A percentile compares a stretch with the other conserved stretches of the same genome.
phyloP scores from a whole-genome alignment of 1,140 invertebrate genomes.

The Dryas iulia region DNA sequence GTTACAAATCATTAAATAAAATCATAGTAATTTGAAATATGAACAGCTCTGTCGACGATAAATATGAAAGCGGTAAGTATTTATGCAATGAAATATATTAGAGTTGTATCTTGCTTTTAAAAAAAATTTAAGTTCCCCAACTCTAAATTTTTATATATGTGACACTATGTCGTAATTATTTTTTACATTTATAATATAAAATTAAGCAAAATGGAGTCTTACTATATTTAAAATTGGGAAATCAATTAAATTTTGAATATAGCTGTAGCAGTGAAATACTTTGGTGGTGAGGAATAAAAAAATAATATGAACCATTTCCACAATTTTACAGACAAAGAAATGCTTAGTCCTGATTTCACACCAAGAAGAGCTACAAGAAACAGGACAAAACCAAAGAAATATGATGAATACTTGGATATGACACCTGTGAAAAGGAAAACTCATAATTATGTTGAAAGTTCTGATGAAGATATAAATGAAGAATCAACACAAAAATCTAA shows the following conservation, averaged over 20 bases:
- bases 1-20: background rate
- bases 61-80: background rate
- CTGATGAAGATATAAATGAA: constrained; percentile 42
- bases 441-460: constrained; percentile 39
- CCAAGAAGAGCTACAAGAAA: constrained; percentile 52
- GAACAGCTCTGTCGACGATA: background rate
- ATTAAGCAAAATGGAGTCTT: no score
- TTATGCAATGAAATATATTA: no score
- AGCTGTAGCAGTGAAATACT: no score
- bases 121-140: no score
- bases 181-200: no score
- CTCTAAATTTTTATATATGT: no score
- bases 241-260: no score
- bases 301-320: background rate
- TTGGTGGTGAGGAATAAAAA: no score
- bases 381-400: constrained; percentile 62
- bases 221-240: no score
- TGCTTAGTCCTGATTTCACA: constrained; percentile 26
- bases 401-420: constrained; percentile 57
- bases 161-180: no score
- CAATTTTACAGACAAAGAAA: background rate
- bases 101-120: no score
- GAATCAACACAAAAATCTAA: constrained; percentile 51
- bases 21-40: background rate
- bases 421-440: constrained; percentile 48